Conservation (phyloP, 2,888 invertebrate genomes). For the Drosophila lutescens region DNA sequence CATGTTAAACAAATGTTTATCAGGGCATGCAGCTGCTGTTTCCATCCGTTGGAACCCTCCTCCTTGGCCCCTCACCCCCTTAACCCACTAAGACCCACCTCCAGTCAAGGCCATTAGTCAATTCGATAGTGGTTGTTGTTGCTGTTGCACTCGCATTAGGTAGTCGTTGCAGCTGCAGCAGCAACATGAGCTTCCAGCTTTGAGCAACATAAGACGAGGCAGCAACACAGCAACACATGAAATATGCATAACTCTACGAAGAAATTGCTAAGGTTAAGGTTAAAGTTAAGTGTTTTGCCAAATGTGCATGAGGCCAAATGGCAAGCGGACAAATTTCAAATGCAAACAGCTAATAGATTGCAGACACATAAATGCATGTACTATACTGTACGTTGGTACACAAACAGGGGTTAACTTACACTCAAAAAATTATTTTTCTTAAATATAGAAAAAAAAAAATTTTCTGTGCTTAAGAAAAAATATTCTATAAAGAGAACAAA, state of each 20-base stretch:
- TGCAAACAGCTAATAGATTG: slow-evolving; percentile 34
- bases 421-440: too few relatives aligned
- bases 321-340: slow-evolving; percentile 60
- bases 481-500: too few relatives aligned
- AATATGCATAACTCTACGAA: slow-evolving; percentile 62
- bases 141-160: slow-evolving; percentile 58
- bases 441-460: too few relatives aligned
- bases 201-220: slow-evolving; percentile 4
- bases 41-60: slow-evolving; percentile 17
- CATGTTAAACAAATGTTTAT: slow-evolving; percentile 82
- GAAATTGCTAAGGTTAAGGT: slow-evolving; percentile 70
- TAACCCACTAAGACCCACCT: slow-evolving; percentile 27
- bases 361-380: slow-evolving; percentile 27
- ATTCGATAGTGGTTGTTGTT: slow-evolving; percentile 54
- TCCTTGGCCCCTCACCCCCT: neutral
- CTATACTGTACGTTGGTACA: neutral
- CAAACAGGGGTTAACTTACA: slow-evolving; percentile 22
- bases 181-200: slow-evolving; percentile 2
- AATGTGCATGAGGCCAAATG: slow-evolving; percentile 49
- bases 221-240: slow-evolving; percentile 43
- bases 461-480: too few relatives aligned
- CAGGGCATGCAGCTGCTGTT: slow-evolving; percentile 77
- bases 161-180: slow-evolving; percentile 24
- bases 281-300: slow-evolving; percentile 66
- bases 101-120: slow-evolving; percentile 66